Evolutionary conservation across 2,888 invertebrate species (phyloP), one percentile per base, ranked within the genome.

Genomic region (Chaitophorus viminalis): DNA sequence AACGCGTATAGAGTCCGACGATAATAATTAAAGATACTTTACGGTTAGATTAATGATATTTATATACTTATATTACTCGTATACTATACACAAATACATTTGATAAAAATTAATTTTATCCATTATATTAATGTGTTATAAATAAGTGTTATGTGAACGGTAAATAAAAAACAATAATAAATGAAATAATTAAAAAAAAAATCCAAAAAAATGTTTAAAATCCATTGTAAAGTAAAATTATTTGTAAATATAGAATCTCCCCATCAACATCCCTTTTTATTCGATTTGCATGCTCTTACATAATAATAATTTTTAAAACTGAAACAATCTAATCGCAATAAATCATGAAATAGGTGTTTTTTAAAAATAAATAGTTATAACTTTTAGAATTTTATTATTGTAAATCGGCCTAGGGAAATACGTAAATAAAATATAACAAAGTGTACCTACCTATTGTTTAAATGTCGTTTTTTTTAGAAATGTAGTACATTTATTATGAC

Each of bases 311-410:
- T 65, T 54, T 21, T 82, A 76, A 83, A 87, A 79, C 78, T 31
- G 74, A 60, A 79, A 87, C 87, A 87, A 87, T 87, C 87, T 87
- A 81, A 87, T 74, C 60, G 87, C 87, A 87, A 87, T 87, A 87
- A 46, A 87, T 81, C 60, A 25, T 70, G n/a, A 70, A 70, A 86
- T 72, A 85, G 68, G 25, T 36, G 25, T 72, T 46, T 78, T 52
- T 29, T 70, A 25, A 60, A 68, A 33, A 29, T 78, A 29, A 52
- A 54, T 78, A 78, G 76, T 52, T 46, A 54, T 82, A 60, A 36
- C n/a, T n/a, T n/a, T n/a, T n/a, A n/a, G n/a, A n/a, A n/a, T n/a
- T n/a, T n/a, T n/a, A n/a, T n/a, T 84, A 84, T 76, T 68, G 65
- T 76, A 46, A 54, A 81, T 87, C 31, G 65, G 81, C 74, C 79